These are phyloP conservation scores for Ciconia maguari DNA, from an alignment of 2,113 vertebrate genomes.

Conservation along the genomic window DNA sequence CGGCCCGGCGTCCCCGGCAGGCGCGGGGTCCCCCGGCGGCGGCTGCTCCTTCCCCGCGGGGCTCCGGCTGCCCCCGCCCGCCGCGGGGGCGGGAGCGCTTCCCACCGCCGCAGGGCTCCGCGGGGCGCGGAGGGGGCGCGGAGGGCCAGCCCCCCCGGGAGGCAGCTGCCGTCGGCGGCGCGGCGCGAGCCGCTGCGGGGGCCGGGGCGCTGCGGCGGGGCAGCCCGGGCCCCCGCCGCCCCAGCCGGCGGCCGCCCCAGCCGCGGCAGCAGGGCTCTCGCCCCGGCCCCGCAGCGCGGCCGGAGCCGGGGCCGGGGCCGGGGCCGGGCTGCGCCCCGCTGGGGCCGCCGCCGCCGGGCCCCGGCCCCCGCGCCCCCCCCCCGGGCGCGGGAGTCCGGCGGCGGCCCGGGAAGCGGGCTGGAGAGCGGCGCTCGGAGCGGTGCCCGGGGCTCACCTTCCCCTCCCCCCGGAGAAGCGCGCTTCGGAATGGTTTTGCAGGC, in stretches of 20 bases:
- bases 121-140: background rate
- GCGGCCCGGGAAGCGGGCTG: background rate
- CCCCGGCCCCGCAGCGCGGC: background rate
- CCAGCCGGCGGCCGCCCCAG: too few species aligned
- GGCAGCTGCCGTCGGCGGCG: background rate
- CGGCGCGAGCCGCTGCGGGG: background rate
- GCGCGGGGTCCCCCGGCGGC: background rate
- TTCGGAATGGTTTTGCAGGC: slow-evolving; percentile 11
- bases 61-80: background rate
- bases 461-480: slow-evolving; percentile 26
- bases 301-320: background rate
- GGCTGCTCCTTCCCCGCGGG: background rate
- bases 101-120: background rate
- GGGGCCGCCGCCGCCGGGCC: background rate
- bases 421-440: background rate
- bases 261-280: background rate
- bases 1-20: background rate
- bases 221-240: background rate
- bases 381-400: background rate
- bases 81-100: background rate
- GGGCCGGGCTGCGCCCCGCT: background rate
- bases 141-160: background rate
- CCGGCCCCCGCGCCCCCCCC: background rate
- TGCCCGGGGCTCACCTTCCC: slow-evolving; percentile 38
- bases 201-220: background rate